These are phyloP conservation scores for Xenopus laevis DNA, from an alignment of 2,113 vertebrate genomes.

Conservation along the genomic window DNA sequence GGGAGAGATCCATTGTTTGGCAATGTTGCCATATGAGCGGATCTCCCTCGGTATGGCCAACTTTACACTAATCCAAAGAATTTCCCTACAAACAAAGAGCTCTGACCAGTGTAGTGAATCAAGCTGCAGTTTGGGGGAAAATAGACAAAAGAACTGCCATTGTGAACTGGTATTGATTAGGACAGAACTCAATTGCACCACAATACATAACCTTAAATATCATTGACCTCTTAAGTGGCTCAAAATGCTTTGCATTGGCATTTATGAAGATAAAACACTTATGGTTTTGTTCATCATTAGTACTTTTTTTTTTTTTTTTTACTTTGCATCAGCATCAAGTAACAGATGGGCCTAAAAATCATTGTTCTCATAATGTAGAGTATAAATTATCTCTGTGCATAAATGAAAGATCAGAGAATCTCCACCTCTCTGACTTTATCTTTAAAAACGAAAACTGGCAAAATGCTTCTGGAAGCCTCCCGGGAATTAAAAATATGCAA, in stretches of 20 bases:
- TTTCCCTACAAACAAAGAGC: too few relatives aligned
- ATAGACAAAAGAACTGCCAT: too few relatives aligned
- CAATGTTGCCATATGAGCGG: too few relatives aligned
- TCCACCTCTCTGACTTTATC: conserved; percentile 33
- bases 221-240: conserved; percentile 32
- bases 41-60: too few relatives aligned
- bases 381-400: conserved; percentile 31
- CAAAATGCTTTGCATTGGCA: conserved; percentile 23
- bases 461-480: not conserved
- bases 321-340: conserved; percentile 26
- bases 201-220: not conserved
- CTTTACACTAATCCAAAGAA: too few relatives aligned
- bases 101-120: too few relatives aligned
- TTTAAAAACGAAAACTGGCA: conserved; percentile 28
- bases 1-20: too few relatives aligned
- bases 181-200: too few relatives aligned
- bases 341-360: conserved; percentile 41
- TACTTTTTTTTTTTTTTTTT: conserved; percentile 29
- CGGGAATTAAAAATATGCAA: conserved; percentile 30
- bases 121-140: too few relatives aligned
- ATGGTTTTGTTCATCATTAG: conserved; percentile 27
- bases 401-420: conserved; percentile 30
- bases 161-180: too few relatives aligned
- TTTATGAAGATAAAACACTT: conserved; percentile 41
- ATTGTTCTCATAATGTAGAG: conserved; percentile 30